These are phyloP conservation scores for Lasiurus borealis DNA, from an alignment of 2,113 vertebrate species.

Conservation along the genomic window DNA sequence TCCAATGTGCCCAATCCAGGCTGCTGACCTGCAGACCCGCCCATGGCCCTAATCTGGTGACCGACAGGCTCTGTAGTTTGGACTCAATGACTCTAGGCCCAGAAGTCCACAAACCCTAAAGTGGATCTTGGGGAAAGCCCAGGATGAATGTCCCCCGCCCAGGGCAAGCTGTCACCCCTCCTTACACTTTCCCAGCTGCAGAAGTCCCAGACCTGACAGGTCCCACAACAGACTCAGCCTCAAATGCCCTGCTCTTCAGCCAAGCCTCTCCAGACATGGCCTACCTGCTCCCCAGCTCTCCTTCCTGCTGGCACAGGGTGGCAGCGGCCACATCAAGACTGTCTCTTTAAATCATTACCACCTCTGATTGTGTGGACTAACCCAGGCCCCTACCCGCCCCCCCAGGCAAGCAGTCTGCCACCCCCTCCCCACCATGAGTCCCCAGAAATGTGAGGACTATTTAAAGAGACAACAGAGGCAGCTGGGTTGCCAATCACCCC, in stretches of 20 bases:
- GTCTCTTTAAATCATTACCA: constrained; percentile 83
- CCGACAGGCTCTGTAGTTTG: not conserved
- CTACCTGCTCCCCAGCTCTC: constrained; percentile 69
- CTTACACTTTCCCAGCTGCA: not conserved
- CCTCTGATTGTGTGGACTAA: constrained; percentile 75
- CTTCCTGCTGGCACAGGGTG: constrained; percentile 64
- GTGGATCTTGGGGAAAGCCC: constrained; percentile 32
- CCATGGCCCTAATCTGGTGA: constrained; percentile 40
- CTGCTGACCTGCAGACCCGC: not conserved
- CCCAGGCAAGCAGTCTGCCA: constrained; percentile 66
- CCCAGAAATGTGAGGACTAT: constrained; percentile 79
- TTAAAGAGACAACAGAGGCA: constrained; percentile 81
- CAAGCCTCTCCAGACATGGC: constrained; percentile 55
- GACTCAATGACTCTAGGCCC: constrained; percentile 45
- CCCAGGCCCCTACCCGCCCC: constrained; percentile 77
- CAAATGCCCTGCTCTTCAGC: constrained; percentile 58
- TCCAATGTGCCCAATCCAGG: constrained; percentile 24
- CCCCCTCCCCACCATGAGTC: constrained; percentile 51
- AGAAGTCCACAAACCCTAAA: constrained; percentile 40
- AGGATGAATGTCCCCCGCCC: not conserved
- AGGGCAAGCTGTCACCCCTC: constrained; percentile 63
- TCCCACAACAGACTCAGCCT: constrained; percentile 53
- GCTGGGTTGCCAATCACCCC: constrained; percentile 58
- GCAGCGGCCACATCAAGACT: constrained; percentile 73
- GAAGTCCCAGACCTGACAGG: constrained; percentile 60